Base-by-base conservation (phyloP, 2,113 vertebrate genomes). In the Brachypteracias leptosomus region DNA sequence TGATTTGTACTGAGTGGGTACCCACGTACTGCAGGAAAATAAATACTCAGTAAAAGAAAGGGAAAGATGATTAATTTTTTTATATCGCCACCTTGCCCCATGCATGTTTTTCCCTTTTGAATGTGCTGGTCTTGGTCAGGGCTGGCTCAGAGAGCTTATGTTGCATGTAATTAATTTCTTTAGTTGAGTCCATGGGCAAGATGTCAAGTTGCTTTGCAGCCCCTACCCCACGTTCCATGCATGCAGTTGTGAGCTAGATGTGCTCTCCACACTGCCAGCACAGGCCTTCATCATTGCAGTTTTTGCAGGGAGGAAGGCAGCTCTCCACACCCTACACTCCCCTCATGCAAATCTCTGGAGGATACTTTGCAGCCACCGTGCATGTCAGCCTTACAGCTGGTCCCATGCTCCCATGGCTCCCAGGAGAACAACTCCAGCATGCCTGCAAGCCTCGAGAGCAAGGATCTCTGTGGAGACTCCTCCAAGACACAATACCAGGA, bases 351-450 rank as follows among this genome's bases (percentile, higher is more conserved):
- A 15, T 38, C 54, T 26, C 55, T 16, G 13, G 11, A 51, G 59
- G 20, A 70, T 40, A 11, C 29, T 70, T 36, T 57, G 59, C 65
- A 84, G n/a, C n/a, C 72, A 62, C 26, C 2, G 1, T 4, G 20
- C 36, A 31, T 2, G 2, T 57, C n/a, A 79, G 52, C 47, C 47
- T 91, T 35, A 22, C 2, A 1, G 20, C 57, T 75, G 58, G 26
- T 52, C 68, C 73, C 75, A 74, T 2, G 2, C 33, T 76, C 62
- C 33, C n/a, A 40, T 0, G 2, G 61, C 44, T 76, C 59, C 63
- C 49, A 0, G 1, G 5, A 76, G 61, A 85, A 59, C 2, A 7
- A 33, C 33, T 85, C n/a, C 1, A 3, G 66, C 19, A n/a, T 0
- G 9, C 35, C 10, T 80, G 40, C 0, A 13, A 76, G 19, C 35